Evolutionary conservation across 2,113 vertebrate species (phyloP), one percentile per base, ranked within the genome.

Genomic region (Dolichallabes microphthalmus): DNA sequence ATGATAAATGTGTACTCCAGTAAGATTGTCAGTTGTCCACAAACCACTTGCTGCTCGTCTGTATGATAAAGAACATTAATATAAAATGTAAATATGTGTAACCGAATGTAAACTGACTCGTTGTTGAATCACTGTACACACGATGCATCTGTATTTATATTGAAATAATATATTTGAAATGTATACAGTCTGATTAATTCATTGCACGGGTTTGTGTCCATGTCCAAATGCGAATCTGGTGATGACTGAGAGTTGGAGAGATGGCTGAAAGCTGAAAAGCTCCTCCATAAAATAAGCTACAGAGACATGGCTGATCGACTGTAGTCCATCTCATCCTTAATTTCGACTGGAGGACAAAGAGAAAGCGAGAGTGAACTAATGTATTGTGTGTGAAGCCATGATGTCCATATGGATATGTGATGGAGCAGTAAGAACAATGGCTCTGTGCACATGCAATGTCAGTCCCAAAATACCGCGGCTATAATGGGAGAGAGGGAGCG

Each of bases 391-490:
- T 68, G 30, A 27, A n/a, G 64, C 50, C 60, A 84, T 75, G 53
- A 74, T n/a, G n/a, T n/a, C n/a, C n/a, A n/a, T n/a, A n/a, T 74
- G 63, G 73, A 73, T 80, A 83, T 81, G 74, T 87, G 77, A 77
- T 77, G 86, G 39, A 64, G 32, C 78, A 12, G 4, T 57, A 57
- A 68, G 84, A 86, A 88, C 85, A 88, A 86, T 88, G 82, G 83
- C 85, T 69, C 76, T 76, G n/a, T 68, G 71, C 25, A 77, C 25
- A 22, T 77, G 63, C 75, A 83, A 76, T 86, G 87, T 84, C 63
- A 83, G 73, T 79, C 66, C 71, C 83, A 76, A 84, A 88, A 88
- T 82, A 88, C 77, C 39, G 80, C 81, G 77, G 78, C 55, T 81
- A 84, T 74, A 84, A 85, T 35, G 82, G 45, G 84, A 86, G 87